A percentile compares a stretch with the other conserved stretches of the same genome.
These are phyloP conservation scores for Chelonia mydas DNA, from an alignment of 2,797 vertebrate species.

Conservation along the genomic window DNA sequence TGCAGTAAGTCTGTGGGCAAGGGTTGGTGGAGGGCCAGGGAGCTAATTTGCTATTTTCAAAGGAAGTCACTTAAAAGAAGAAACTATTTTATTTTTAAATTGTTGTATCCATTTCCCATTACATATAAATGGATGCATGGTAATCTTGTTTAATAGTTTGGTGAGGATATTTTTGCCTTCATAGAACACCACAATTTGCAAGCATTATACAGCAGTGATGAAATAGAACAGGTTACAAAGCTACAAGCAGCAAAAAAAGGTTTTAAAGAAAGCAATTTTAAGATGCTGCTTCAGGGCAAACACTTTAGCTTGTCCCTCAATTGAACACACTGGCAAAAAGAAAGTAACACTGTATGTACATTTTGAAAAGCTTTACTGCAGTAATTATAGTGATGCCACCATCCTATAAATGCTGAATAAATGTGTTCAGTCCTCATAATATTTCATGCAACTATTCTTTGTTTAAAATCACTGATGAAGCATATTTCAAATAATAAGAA, in stretches of 20 bases:
- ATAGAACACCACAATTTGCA: conserved; percentile 66
- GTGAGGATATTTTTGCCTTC: conserved; percentile 22
- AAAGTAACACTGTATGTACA: accelerated
- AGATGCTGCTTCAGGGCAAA: conserved; percentile 26
- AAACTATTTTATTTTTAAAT: conserved; percentile 61
- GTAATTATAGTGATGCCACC: not conserved
- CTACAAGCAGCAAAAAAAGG: not conserved
- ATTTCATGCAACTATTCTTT: conserved; percentile 37
- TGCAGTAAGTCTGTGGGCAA: not conserved
- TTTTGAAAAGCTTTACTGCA: not conserved
- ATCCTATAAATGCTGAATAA: not conserved
- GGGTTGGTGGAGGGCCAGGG: conserved; percentile 56
- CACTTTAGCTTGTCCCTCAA: conserved; percentile 18
- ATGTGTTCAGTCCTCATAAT: not conserved
- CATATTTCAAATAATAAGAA: conserved; percentile 39
- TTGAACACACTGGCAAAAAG: not conserved
- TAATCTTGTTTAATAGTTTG: conserved; percentile 66
- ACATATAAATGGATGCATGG: conserved; percentile 58
- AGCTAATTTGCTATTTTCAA: conserved; percentile 65
- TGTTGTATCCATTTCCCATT: conserved; percentile 65
- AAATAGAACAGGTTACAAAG: conserved; percentile 52
- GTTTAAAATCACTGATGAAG: conserved; percentile 4
- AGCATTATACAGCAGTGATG: conserved; percentile 27
- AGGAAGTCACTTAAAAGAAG: conserved; percentile 49
- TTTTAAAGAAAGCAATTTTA: conserved; percentile 14